Conservation (phyloP, 2,888 invertebrate species). For the Tetragonisca angustula region DNA sequence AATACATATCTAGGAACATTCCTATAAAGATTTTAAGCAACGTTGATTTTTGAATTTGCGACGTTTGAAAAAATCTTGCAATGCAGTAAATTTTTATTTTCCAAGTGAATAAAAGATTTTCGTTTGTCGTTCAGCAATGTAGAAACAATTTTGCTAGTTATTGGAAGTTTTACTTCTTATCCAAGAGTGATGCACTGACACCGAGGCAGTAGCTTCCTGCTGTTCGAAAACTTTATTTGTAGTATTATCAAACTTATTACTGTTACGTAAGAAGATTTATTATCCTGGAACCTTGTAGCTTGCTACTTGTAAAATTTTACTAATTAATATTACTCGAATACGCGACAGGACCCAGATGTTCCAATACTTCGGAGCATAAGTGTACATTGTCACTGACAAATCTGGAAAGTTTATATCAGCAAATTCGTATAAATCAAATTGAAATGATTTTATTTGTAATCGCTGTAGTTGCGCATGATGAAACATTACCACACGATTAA, state of each 20-base stretch:
- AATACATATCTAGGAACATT: too few species aligned
- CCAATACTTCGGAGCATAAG: background rate
- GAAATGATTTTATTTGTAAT: background rate
- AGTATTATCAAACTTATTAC: background rate
- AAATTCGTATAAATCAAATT: background rate
- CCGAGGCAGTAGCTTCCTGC: background rate
- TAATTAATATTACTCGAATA: constrained; percentile 1
- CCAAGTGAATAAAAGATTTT: background rate
- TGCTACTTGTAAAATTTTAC: background rate
- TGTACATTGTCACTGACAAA: background rate
- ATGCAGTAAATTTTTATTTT: background rate
- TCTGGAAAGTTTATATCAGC: too few species aligned
- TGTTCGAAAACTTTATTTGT: background rate
- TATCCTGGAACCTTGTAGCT: background rate
- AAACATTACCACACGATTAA: background rate
- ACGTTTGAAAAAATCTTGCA: background rate
- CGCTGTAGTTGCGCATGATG: background rate
- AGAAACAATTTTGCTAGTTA: background rate
- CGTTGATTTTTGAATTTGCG: too few species aligned
- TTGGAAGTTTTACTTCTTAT: background rate
- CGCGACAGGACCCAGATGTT: background rate
- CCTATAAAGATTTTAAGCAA: too few species aligned
- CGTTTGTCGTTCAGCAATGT: background rate
- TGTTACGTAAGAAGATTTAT: background rate
- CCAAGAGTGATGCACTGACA: background rate